phyloP scores from a whole-genome alignment of 2,888 invertebrate genomes.

The Dusona sp. region DNA sequence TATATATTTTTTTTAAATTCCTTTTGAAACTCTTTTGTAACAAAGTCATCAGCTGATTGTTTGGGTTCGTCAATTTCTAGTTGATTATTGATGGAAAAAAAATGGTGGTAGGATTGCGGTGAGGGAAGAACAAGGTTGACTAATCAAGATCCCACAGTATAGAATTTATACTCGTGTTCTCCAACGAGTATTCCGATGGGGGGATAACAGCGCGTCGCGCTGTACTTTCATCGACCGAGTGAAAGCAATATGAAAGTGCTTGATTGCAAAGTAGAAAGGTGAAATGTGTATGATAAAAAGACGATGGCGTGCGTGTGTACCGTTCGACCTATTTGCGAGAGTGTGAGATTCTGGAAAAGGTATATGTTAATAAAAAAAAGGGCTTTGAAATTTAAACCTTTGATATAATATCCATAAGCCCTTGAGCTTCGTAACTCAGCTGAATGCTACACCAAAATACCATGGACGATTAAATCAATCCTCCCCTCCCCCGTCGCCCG shows the following conservation, averaged over 20 bases:
- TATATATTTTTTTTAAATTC: background rate
- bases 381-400: constrained; percentile 1
- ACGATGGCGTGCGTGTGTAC: constrained; percentile 81
- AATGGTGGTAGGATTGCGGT: too few species aligned
- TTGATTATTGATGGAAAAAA: background rate
- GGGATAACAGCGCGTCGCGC: constrained; percentile 61
- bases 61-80: too few species aligned
- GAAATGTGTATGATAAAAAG: constrained; percentile 85
- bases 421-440: constrained; percentile 78
- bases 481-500: background rate
- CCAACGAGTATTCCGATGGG: constrained; percentile 50
- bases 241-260: constrained; percentile 85
- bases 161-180: constrained; percentile 70
- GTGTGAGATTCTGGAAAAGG: constrained; percentile 66
- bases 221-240: constrained; percentile 84
- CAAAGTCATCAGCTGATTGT: background rate
- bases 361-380: background rate
- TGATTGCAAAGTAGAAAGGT: constrained; percentile 85
- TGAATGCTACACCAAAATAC: constrained; percentile 72
- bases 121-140: background rate
- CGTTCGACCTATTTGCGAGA: constrained; percentile 80
- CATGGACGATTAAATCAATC: constrained; percentile 40
- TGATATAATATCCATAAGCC: constrained; percentile 70
- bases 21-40: background rate
- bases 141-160: constrained; percentile 78